A percentile compares a stretch with the other conserved stretches of the same genome.
These are phyloP conservation scores for Propithecus coquereli DNA, from an alignment of 2,113 vertebrate species.

Conservation along the genomic window DNA sequence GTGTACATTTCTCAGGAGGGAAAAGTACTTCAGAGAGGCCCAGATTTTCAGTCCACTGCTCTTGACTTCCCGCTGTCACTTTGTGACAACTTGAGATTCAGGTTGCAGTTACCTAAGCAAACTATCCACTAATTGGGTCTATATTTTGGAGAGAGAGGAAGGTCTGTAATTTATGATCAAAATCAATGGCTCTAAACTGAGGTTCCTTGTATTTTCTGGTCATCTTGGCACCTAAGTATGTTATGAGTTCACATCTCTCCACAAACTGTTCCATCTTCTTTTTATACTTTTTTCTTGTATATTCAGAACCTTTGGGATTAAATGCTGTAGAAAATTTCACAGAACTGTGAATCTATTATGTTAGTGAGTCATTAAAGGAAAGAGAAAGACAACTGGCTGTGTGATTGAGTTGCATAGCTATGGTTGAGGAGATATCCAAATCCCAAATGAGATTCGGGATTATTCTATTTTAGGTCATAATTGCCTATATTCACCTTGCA, in stretches of 20 bases:
- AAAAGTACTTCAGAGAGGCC: neutral
- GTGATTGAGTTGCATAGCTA: neutral
- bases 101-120: neutral
- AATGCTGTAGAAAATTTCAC: conserved; percentile 83
- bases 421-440: neutral
- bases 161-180: conserved; percentile 84
- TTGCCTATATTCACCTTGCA: neutral
- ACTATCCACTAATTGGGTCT: conserved; percentile 57
- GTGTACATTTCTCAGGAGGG: neutral
- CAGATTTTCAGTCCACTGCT: neutral
- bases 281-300: conserved; percentile 84
- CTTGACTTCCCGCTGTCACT: neutral
- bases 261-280: conserved; percentile 87
- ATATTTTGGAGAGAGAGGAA: conserved; percentile 86
- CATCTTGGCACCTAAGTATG: conserved; percentile 88
- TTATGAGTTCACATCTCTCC: conserved; percentile 90
- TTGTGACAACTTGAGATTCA: neutral
- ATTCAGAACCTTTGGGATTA: conserved; percentile 85
- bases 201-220: conserved; percentile 82
- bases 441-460: neutral
- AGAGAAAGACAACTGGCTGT: neutral
- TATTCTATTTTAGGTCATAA: neutral
- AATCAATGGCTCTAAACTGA: conserved; percentile 82
- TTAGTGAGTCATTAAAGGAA: neutral
- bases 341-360: conserved; percentile 46